Percentiles rank a stretch among this genome's conserved stretches.
Evolutionary conservation across 2,888 invertebrate species (phyloP).

Genomic region (Drosophila engyochracea): DNA sequence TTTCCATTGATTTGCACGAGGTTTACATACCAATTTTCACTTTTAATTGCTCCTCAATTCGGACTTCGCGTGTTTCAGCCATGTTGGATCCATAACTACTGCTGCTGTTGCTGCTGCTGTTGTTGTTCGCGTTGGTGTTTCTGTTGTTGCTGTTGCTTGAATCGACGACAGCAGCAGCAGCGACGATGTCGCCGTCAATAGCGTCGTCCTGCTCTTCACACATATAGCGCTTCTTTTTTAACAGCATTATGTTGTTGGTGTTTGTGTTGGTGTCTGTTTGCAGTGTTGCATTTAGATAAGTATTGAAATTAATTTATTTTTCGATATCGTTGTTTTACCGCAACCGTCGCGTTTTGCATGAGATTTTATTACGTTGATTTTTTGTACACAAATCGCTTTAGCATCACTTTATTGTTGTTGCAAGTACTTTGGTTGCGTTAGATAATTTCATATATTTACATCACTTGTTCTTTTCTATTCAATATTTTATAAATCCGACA

Average conservation of each 20-base stretch:
- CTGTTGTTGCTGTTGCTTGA: slow-evolving; percentile 73
- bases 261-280: slow-evolving; percentile 43
- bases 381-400: slow-evolving; percentile 42
- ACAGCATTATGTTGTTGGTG: slow-evolving; percentile 75
- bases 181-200: slow-evolving; percentile 66
- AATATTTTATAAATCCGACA: slow-evolving; percentile 36
- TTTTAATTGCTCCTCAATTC: slow-evolving; percentile 96
- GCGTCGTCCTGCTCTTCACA: slow-evolving; percentile 78
- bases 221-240: slow-evolving; percentile 83
- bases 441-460: slow-evolving; percentile 22
- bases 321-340: slow-evolving; percentile 45
- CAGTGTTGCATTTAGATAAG: slow-evolving; percentile 69
- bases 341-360: slow-evolving; percentile 31
- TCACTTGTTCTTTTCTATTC: slow-evolving; percentile 48
- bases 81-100: slow-evolving; percentile 94
- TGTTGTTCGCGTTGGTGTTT: slow-evolving; percentile 70
- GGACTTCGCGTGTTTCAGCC: slow-evolving; percentile 95
- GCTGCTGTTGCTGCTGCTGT: slow-evolving; percentile 69
- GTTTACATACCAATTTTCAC: slow-evolving; percentile 95
- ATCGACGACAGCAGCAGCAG: slow-evolving; percentile 51
- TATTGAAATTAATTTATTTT: slow-evolving; percentile 49
- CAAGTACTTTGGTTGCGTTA: slow-evolving; percentile 25
- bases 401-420: slow-evolving; percentile 51
- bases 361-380: slow-evolving; percentile 37
- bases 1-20: slow-evolving; percentile 62